phyloP scores from a whole-genome alignment of 2,797 vertebrate genomes.

The Potorous gilbertii region DNA sequence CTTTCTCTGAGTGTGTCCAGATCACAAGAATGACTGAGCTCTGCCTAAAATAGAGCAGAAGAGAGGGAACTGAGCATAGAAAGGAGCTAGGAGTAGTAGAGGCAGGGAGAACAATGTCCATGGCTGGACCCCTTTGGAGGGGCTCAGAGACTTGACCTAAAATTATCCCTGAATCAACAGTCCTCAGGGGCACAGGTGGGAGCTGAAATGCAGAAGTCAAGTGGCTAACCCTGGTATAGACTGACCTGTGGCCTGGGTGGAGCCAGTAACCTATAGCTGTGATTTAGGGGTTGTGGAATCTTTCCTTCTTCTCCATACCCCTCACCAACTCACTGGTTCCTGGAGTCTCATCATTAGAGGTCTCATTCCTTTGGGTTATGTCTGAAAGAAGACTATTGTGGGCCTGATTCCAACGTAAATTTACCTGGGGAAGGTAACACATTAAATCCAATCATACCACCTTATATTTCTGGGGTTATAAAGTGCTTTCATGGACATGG shows the following conservation, averaged over 20 bases:
- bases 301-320: not conserved
- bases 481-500: not conserved
- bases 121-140: not conserved
- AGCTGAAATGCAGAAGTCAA: not conserved
- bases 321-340: not conserved
- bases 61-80: not conserved
- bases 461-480: not conserved
- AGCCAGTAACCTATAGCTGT: not conserved
- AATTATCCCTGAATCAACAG: not conserved
- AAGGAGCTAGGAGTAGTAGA: not conserved
- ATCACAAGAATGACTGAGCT: not conserved
- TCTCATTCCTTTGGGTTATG: not conserved
- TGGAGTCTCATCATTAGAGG: not conserved
- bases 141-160: not conserved
- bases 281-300: not conserved
- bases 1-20: not conserved
- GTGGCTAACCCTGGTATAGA: not conserved
- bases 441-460: not conserved
- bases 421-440: not conserved
- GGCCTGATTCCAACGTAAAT: not conserved
- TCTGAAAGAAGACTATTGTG: not conserved
- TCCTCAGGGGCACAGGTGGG: not conserved
- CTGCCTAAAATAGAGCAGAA: not conserved
- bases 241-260: not conserved
- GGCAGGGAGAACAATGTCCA: not conserved